Evolutionary conservation across 2,888 invertebrate species (phyloP), one percentile per base, ranked within the genome.

Genomic region (Cerastis rubricosa): DNA sequence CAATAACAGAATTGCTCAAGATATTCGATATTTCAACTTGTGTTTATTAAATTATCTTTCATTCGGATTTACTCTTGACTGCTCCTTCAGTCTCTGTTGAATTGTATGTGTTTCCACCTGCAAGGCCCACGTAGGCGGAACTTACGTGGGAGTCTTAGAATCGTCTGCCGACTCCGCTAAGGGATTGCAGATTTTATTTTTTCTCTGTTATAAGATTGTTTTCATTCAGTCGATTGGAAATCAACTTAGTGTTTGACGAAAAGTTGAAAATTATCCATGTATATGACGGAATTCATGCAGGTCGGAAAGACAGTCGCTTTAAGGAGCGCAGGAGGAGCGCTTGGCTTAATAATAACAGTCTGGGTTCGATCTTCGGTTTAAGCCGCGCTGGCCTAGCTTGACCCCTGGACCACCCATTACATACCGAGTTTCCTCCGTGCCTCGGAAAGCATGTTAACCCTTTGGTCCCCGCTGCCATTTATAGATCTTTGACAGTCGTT

Each of bases 51-150:
- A 79, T 78, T 45, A 71, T 71, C 43, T 22, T 68, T 35, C 1
- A 45, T 51, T 43, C 1, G n/a, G 2, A 59, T 59, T 29, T 35
- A 67, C 61, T 40, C 19, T 17, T 63, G 47, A 54, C n/a, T 22
- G 35, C 11, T n/a, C 35, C 64, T 35, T 45, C 22, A 35, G 66
- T 51, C 35, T 80, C 40, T 66, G 69, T 57, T 71, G 63, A 69
- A 29, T 63, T 78, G 65, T 68, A 29, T 68, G 49, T 83, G 49
- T 73, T 71, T 29, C 40, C 61, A 71, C 81, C 77, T 68, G 77
- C 81, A 22, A 25, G 45, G 29, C 8, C 57, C 29, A 29, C n/a
- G 77, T 80, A 65, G 81, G 81, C 63, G 59, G 43, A 25, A 68
- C 51, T 67, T 6, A 69, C 65, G 73, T 77, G 71, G 71, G 71